These are phyloP conservation scores for Nannoperca obscura DNA, from an alignment of 2,797 vertebrate species.

Conservation along the genomic window DNA sequence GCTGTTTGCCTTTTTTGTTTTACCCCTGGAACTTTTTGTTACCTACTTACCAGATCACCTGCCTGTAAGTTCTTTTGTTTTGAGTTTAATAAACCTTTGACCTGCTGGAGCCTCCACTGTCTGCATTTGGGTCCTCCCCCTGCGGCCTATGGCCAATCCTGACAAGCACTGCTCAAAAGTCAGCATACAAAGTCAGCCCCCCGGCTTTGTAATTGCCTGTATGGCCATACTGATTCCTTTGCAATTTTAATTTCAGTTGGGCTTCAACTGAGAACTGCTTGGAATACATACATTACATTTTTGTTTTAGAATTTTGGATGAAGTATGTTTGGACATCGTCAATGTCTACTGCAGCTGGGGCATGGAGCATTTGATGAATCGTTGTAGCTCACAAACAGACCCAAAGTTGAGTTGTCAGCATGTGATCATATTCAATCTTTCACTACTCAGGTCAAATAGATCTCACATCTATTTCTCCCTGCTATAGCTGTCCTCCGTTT, in stretches of 20 bases:
- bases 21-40: too few relatives aligned
- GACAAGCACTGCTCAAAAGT: neutral
- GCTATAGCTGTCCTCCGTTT: slow-evolving; percentile 32
- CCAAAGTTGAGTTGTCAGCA: slow-evolving; percentile 43
- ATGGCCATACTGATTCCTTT: neutral
- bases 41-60: too few relatives aligned
- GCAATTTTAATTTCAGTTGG: neutral
- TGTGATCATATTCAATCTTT: slow-evolving; percentile 64
- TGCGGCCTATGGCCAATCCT: too few relatives aligned
- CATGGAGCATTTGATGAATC: slow-evolving; percentile 50
- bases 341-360: slow-evolving; percentile 37
- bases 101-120: too few relatives aligned
- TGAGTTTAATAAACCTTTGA: too few relatives aligned
- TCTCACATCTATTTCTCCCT: slow-evolving; percentile 38
- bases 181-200: neutral
- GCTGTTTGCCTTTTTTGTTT: too few relatives aligned
- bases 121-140: too few relatives aligned
- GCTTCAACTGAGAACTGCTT: neutral
- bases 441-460: slow-evolving; percentile 58
- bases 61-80: too few relatives aligned
- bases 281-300: neutral
- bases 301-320: neutral
- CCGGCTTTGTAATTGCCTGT: neutral
- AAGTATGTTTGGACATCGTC: slow-evolving; percentile 27
- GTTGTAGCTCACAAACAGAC: slow-evolving; percentile 27